Evolutionary conservation across 2,888 invertebrate species (phyloP).

Genomic region (Eutolmus rufibarbis): DNA sequence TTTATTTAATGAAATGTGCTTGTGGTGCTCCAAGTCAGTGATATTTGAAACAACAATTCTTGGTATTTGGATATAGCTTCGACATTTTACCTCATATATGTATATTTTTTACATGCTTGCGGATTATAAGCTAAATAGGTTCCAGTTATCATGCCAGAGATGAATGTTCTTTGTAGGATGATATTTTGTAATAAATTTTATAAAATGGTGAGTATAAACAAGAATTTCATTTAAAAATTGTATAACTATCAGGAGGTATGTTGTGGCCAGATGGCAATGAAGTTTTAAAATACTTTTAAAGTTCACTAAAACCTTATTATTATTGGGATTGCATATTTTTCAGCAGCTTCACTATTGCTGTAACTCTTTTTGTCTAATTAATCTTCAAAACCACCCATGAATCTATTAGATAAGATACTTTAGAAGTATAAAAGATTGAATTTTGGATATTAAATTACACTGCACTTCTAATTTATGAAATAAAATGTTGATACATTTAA

Average conservation of each 20-base stretch:
- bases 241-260: no score
- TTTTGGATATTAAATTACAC: no score
- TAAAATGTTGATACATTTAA: no score
- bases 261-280: not conserved
- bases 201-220: not conserved
- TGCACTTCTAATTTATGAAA: no score
- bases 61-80: constrained; percentile 1
- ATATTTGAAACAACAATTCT: not conserved
- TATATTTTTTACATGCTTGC: not conserved
- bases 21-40: constrained; percentile 7
- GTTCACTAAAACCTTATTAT: no score
- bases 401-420: no score
- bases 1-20: not conserved
- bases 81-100: not conserved
- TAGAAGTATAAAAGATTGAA: no score
- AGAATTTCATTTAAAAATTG: no score
- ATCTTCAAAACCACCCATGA: no score
- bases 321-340: no score
- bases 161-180: not conserved
- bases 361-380: not conserved
- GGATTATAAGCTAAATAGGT: not conserved
- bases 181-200: not conserved
- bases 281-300: no score
- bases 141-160: not conserved
- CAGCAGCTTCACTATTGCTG: not conserved